phyloP scores from a whole-genome alignment of 2,888 invertebrate genomes.

The Lagria hirta region DNA sequence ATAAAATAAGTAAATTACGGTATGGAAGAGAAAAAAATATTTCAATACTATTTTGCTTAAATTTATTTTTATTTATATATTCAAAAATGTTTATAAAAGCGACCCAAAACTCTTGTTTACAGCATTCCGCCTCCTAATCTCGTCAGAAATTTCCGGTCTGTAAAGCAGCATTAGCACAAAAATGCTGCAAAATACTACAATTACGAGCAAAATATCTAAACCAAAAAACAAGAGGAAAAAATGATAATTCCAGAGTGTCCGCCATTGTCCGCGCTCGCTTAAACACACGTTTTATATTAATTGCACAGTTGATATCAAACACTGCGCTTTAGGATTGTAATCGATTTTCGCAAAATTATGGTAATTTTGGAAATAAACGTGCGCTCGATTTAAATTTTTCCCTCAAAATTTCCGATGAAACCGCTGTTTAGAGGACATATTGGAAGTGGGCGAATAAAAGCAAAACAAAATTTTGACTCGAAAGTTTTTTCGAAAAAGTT shows the following conservation, averaged over 20 bases:
- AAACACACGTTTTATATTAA: constrained; percentile 50
- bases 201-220: constrained; percentile 38
- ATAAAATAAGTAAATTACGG: no score
- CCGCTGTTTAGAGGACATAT: no score
- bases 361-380: constrained; percentile 52
- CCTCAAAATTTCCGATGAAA: no score
- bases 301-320: constrained; percentile 49
- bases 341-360: constrained; percentile 53
- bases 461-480: no score
- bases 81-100: no score
- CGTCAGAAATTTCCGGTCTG: constrained; percentile 34
- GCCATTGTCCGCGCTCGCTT: constrained; percentile 41
- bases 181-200: constrained; percentile 40
- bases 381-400: constrained; percentile 46
- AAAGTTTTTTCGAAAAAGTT: no score
- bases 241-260: constrained; percentile 44
- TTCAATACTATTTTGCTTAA: no score
- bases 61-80: no score
- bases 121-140: constrained; percentile 10
- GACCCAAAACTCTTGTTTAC: no score
- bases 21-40: no score
- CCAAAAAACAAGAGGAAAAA: constrained; percentile 38
- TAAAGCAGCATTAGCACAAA: constrained; percentile 33
- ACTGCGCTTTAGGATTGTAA: constrained; percentile 46
- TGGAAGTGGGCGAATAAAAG: no score